Conservation (phyloP, 2,888 invertebrate genomes). For the Patella pellucida region DNA sequence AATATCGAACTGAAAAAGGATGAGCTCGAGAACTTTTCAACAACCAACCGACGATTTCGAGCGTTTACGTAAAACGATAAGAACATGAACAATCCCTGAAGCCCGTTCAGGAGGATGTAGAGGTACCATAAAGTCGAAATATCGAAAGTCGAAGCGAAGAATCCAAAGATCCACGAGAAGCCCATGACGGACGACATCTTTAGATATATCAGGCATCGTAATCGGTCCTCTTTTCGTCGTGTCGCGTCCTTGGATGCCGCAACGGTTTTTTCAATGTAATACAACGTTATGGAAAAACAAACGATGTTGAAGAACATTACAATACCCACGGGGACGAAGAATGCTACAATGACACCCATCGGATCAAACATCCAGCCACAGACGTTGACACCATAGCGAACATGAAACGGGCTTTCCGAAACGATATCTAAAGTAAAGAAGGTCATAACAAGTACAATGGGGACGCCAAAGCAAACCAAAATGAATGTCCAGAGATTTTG, state of each 20-base stretch:
- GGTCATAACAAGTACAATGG: neutral
- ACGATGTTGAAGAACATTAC: constrained; percentile 29
- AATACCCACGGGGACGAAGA: constrained; percentile 28
- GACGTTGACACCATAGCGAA: constrained; percentile 15
- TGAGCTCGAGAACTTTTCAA: too few relatives aligned
- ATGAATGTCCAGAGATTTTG: neutral
- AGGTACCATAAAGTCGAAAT: constrained; percentile 25
- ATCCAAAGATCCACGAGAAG: constrained; percentile 31
- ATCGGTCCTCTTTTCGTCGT: neutral
- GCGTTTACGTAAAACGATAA: constrained; percentile 18
- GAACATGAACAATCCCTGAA: constrained; percentile 30
- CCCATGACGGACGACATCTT: constrained; percentile 29
- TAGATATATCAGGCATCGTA: constrained; percentile 23
- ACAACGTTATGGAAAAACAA: constrained; percentile 31
- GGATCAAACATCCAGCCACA: constrained; percentile 18
- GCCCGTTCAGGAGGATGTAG: constrained; percentile 30
- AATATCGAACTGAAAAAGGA: too few relatives aligned
- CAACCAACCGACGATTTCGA: neutral
- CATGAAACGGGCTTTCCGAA: neutral
- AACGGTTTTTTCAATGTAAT: neutral
- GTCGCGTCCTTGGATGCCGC: neutral
- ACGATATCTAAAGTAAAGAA: neutral
- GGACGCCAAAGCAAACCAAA: neutral
- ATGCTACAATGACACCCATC: constrained; percentile 6
- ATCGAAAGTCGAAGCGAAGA: constrained; percentile 21